Evolutionary conservation across 92 coral and sea anemone species (phyloP).

Genomic region (Epizoanthus scotinus): DNA sequence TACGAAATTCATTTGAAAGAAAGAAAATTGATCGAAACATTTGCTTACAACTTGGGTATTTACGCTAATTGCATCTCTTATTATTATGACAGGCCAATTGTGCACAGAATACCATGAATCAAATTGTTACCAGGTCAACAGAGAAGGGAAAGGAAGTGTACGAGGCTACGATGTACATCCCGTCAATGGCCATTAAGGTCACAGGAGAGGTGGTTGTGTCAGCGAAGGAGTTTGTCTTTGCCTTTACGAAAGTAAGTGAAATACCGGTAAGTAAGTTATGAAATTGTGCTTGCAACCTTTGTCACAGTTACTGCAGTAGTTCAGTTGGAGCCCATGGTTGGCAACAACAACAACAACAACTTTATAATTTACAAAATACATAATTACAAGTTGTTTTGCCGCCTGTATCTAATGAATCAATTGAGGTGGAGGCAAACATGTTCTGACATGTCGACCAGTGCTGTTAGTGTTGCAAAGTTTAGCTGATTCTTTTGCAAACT

Average conservation of each 20-base stretch:
- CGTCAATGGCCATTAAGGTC: slow-evolving; percentile 82
- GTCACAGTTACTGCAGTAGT: not conserved
- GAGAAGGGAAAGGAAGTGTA: slow-evolving; percentile 85
- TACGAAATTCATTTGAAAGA: no score
- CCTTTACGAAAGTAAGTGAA: slow-evolving; percentile 60
- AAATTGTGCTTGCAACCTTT: not conserved
- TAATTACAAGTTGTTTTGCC: no score
- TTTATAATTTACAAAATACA: no score
- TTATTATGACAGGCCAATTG: slow-evolving; percentile 49
- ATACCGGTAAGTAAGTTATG: not conserved
- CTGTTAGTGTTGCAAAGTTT: no score
- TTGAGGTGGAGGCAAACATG: no score
- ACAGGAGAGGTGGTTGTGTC: slow-evolving; percentile 87
- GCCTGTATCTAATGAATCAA: no score
- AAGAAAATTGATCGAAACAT: no score
- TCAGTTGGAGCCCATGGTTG: no score
- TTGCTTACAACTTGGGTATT: no score
- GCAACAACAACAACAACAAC: no score
- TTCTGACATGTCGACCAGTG: no score
- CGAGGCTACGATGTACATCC: slow-evolving; percentile 81
- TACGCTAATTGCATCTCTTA: not conserved
- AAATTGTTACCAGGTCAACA: slow-evolving; percentile 62
- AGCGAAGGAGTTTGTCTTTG: slow-evolving; percentile 92
- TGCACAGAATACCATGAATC: slow-evolving; percentile 71
- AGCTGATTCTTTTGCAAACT: no score